Percentiles rank a stretch among this genome's conserved stretches.
Evolutionary conservation across 2,888 invertebrate genomes (phyloP).

Genomic region (Drosophila barbarae): DNA sequence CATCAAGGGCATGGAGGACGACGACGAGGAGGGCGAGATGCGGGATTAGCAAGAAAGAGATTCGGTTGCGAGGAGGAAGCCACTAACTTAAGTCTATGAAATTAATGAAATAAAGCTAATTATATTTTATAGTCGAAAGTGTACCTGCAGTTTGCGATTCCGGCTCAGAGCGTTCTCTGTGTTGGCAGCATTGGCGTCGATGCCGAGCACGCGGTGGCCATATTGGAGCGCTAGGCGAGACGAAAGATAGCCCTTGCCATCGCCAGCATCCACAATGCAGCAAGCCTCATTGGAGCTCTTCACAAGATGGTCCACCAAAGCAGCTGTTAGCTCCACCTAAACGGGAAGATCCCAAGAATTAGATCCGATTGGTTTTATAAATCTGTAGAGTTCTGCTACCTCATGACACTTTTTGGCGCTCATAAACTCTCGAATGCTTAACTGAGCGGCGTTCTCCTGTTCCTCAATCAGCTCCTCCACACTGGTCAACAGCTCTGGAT

Average conservation of each 20-base stretch:
- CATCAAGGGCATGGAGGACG: conserved; percentile 96
- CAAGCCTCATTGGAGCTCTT: conserved; percentile 10
- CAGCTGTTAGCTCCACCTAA: conserved; percentile 84
- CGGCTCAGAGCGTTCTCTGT: conserved; percentile 84
- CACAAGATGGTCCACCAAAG: conserved; percentile 82
- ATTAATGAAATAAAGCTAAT: conserved; percentile 49
- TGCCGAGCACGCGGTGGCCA: conserved; percentile 86
- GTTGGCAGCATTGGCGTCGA: conserved; percentile 87
- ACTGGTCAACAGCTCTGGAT: conserved; percentile 55
- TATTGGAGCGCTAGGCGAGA: conserved; percentile 87
- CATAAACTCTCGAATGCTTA: conserved; percentile 85
- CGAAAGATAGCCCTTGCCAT: conserved; percentile 93
- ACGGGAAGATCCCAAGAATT: not conserved
- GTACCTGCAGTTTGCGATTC: conserved; percentile 76
- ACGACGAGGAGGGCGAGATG: conserved; percentile 98
- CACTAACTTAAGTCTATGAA: conserved; percentile 35
- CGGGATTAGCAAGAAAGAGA: conserved; percentile 78
- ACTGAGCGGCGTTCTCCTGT: conserved; percentile 7
- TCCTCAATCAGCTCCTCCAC: conserved; percentile 62
- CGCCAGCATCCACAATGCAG: conserved; percentile 90
- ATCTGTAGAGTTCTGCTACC: conserved; percentile 76
- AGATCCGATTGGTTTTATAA: not conserved
- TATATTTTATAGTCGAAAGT: conserved; percentile 49
- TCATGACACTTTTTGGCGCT: conserved; percentile 90
- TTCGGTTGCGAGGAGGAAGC: not conserved